Percentiles rank a stretch among this genome's conserved stretches.
phyloP scores from a whole-genome alignment of 2,888 invertebrate species.

The Pseudolycoriella hygida region DNA sequence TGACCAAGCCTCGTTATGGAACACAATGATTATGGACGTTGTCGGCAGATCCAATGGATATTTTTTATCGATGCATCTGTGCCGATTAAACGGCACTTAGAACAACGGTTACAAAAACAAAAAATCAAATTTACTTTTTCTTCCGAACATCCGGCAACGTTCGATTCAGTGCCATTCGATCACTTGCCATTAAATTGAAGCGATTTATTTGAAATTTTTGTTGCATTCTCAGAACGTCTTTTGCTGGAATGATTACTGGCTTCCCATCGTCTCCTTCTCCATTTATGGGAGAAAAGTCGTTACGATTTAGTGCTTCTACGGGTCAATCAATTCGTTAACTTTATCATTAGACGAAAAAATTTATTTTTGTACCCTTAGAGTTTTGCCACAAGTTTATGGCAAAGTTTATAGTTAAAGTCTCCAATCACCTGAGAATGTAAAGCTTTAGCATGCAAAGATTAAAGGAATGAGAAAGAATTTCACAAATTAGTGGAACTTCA shows the following conservation, averaged over 20 bases:
- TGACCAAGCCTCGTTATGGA: conserved; percentile 99
- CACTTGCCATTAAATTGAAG: conserved; percentile 76
- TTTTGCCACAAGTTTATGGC: too few species aligned
- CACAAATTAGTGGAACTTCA: too few species aligned
- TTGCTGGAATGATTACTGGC: conserved; percentile 58
- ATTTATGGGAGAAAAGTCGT: conserved; percentile 55
- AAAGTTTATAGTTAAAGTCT: too few species aligned
- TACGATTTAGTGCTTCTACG: conserved; percentile 34
- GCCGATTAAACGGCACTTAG: conserved; percentile 12
- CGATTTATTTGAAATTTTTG: conserved; percentile 68
- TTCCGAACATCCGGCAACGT: conserved; percentile 69
- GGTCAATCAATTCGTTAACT: not conserved
- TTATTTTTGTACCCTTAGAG: too few species aligned
- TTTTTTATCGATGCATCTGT: conserved; percentile 40
- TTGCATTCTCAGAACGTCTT: conserved; percentile 57
- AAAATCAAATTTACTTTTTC: conserved; percentile 38
- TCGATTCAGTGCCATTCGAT: conserved; percentile 71
- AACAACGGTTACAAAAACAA: conserved; percentile 1
- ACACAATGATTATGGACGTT: conserved; percentile 87
- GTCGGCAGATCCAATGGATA: conserved; percentile 51
- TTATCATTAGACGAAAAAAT: not conserved
- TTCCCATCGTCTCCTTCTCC: conserved; percentile 63
- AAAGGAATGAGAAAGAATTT: too few species aligned
- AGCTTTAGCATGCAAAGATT: too few species aligned
- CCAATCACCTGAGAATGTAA: too few species aligned